Base-by-base conservation (phyloP, 2,797 vertebrate species). In the Pempheris klunzingeri region DNA sequence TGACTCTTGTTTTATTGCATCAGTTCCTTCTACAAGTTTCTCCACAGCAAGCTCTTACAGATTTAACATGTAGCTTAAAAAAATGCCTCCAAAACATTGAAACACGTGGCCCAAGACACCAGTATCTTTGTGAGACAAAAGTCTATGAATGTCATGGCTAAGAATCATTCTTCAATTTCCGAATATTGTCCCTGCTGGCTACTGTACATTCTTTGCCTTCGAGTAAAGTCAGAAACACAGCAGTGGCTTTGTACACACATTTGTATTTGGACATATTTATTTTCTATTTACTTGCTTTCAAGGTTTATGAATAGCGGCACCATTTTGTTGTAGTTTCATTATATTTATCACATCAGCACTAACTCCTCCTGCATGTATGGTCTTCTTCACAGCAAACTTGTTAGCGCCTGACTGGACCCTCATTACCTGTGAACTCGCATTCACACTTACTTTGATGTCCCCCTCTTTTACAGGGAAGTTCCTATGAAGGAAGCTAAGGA, bases 401-500 rank as follows among this genome's bases (percentile, higher is more conserved):
- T 57, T 84, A 62, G 8, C 36, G n/a, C 24, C 4, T 46, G 30
- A 59, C 14, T 2, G 26, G 6, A 52, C 13, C 14, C 6, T 46
- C 36, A 3, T 73, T n/a, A 20, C 54, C 54, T 34, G 44, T 72
- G 28, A 71, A 14, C 32, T 15, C 7, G 1, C 20, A 2, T 28
- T 11, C 24, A n/a, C 4, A 3, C 53, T 71, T 2, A 64, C 26
- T 30, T 43, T 18, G 10, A 3, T 63, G 10, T 58, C 43, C 28
- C 39, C 71, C 20, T 79, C 46, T 72, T 46, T 75, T 24, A 46
- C 87, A 99, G 98, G 93, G 98, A 99, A 90, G 98, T 99, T 87
- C 95, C 98, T 61, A 95, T 98, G 93, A 98, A 98, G 91, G 97
- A 99, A 88, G 98, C 98, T 18, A 98, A 97, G 92, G 98, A 99